Evolutionary conservation across 2,113 vertebrate species (phyloP).

Genomic region (Gymnocephalus cernua): DNA sequence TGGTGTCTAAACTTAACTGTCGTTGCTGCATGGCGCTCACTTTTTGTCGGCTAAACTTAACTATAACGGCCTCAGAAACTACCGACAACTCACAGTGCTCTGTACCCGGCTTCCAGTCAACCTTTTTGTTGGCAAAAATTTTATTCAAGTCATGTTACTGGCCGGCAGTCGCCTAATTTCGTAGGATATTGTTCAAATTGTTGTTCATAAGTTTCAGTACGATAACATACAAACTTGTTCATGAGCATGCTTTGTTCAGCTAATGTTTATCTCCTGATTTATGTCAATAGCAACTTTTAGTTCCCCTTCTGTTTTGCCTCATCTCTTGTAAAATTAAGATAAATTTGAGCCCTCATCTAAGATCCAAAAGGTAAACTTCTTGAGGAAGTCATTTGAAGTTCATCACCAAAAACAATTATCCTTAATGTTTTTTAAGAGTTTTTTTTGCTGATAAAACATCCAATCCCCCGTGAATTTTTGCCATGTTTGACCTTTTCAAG

Average conservation of each 20-base stretch:
- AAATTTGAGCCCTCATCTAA: neutral
- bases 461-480: neutral
- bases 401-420: neutral
- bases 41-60: too few species aligned
- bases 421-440: neutral
- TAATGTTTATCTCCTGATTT: neutral
- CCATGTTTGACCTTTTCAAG: neutral
- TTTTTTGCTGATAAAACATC: neutral
- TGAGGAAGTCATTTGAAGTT: neutral
- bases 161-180: too few species aligned
- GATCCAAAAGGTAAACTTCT: neutral
- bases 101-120: too few species aligned
- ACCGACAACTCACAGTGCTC: too few species aligned
- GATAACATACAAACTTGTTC: neutral
- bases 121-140: too few species aligned
- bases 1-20: too few species aligned
- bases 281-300: neutral
- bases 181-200: too few species aligned
- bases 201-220: too few species aligned
- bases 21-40: too few species aligned
- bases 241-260: neutral
- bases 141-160: too few species aligned
- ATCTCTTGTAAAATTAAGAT: constrained; percentile 1
- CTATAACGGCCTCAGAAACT: too few species aligned
- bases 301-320: neutral